These are phyloP conservation scores for Candidula unifasciata DNA, from an alignment of 2,888 invertebrate species.

Conservation along the genomic window DNA sequence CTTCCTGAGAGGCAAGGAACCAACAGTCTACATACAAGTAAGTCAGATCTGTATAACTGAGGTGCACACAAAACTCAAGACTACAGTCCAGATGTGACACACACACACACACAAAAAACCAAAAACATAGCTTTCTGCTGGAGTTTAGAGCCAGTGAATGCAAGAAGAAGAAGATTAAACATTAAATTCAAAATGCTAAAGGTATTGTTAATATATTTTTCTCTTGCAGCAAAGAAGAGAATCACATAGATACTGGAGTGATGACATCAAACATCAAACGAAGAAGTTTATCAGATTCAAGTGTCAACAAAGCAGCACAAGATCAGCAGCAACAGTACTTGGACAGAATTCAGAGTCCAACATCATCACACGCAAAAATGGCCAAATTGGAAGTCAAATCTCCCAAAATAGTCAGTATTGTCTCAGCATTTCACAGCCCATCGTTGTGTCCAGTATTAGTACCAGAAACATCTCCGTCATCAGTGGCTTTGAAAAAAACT, in stretches of 20 bases:
- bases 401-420: conserved; percentile 59
- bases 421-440: conserved; percentile 46
- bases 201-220: neutral
- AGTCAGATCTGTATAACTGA: too few species aligned
- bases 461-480: conserved; percentile 9
- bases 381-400: conserved; percentile 70
- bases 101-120: too few species aligned
- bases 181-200: too few species aligned
- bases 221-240: conserved; percentile 20
- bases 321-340: conserved; percentile 44
- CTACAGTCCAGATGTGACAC: too few species aligned
- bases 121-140: too few species aligned
- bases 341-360: conserved; percentile 32
- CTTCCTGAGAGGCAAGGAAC: too few species aligned
- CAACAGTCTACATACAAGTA: too few species aligned
- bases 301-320: conserved; percentile 54
- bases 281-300: conserved; percentile 65
- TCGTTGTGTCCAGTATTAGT: conserved; percentile 23
- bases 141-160: too few species aligned
- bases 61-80: too few species aligned
- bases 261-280: conserved; percentile 57
- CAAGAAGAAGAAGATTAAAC: too few species aligned
- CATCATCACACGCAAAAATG: conserved; percentile 65
- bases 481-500: conserved; percentile 44
- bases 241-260: neutral